phyloP scores from a whole-genome alignment of 2,797 vertebrate genomes.

The Hozukius guyotensis region DNA sequence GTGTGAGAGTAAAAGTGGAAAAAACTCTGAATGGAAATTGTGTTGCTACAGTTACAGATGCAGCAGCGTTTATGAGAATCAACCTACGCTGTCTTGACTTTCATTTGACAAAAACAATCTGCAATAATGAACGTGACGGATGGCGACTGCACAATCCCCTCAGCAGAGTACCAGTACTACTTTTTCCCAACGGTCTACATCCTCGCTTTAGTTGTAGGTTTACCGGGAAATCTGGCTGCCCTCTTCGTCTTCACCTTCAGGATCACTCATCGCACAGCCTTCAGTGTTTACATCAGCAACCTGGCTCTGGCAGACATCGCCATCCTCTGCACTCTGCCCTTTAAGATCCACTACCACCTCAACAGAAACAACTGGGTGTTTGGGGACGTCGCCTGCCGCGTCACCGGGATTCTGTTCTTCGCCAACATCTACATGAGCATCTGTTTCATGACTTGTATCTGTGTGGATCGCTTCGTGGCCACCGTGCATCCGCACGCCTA shows the following conservation, averaged over 20 bases:
- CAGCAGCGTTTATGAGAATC: slow-evolving; percentile 13
- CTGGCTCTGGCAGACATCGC: slow-evolving; percentile 80
- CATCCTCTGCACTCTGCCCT: slow-evolving; percentile 84
- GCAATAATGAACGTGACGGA: slow-evolving; percentile 51
- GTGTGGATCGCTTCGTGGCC: slow-evolving; percentile 85
- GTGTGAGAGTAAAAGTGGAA: slow-evolving; percentile 20
- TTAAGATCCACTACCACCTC: slow-evolving; percentile 87
- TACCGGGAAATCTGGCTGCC: slow-evolving; percentile 79
- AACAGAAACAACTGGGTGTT: slow-evolving; percentile 84
- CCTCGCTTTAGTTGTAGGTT: slow-evolving; percentile 79
- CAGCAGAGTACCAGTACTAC: slow-evolving; percentile 79
- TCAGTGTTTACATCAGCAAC: slow-evolving; percentile 84
- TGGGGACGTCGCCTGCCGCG: slow-evolving; percentile 73
- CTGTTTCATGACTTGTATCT: slow-evolving; percentile 87
- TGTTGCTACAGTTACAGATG: slow-evolving; percentile 30
- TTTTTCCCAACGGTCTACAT: slow-evolving; percentile 81
- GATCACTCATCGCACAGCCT: slow-evolving; percentile 61
- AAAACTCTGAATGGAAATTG: slow-evolving; percentile 45
- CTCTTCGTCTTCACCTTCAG: slow-evolving; percentile 78
- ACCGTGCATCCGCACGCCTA: slow-evolving; percentile 83
- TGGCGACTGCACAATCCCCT: slow-evolving; percentile 14
- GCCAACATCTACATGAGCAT: slow-evolving; percentile 86
- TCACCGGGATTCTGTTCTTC: slow-evolving; percentile 80
- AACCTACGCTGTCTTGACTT: neutral
- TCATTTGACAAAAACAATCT: neutral